Evolutionary conservation across 1,140 invertebrate species (phyloP).

Genomic region (Drosophila pachea): DNA sequence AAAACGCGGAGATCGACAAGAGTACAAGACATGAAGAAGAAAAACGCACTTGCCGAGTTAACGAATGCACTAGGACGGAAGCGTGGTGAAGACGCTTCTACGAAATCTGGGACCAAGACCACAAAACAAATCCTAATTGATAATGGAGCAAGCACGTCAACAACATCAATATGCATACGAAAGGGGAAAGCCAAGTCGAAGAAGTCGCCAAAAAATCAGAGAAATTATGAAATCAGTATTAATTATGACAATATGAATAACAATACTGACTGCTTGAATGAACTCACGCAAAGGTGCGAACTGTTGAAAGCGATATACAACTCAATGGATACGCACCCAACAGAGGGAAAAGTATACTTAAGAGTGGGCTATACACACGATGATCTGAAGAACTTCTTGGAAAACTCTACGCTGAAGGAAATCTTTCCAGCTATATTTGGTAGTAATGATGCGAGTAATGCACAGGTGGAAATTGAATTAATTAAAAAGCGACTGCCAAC

Average conservation of each 20-base stretch:
- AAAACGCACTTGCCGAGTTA: not conserved
- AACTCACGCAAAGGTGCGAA: no score
- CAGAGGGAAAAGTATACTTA: no score
- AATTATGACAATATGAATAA: no score
- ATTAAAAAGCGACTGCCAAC: not conserved
- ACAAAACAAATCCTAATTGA: no score
- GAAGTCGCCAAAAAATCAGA: no score
- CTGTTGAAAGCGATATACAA: no score
- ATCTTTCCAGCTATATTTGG: not conserved
- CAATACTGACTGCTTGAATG: no score
- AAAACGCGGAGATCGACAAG: not conserved
- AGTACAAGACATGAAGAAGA: not conserved
- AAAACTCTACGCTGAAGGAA: not conserved
- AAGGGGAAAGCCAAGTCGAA: no score
- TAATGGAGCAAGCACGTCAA: no score
- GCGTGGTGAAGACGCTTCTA: not conserved
- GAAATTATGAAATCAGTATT: no score
- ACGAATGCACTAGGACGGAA: not conserved
- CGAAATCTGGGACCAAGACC: not conserved
- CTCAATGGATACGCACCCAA: no score
- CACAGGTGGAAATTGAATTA: not conserved
- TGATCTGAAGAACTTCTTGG: constrained; percentile 8
- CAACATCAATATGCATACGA: no score
- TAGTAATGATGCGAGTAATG: not conserved
- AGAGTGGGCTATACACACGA: not conserved